Evolutionary conservation across 2,797 vertebrate species (phyloP).

Genomic region (Chloroceryle inda): DNA sequence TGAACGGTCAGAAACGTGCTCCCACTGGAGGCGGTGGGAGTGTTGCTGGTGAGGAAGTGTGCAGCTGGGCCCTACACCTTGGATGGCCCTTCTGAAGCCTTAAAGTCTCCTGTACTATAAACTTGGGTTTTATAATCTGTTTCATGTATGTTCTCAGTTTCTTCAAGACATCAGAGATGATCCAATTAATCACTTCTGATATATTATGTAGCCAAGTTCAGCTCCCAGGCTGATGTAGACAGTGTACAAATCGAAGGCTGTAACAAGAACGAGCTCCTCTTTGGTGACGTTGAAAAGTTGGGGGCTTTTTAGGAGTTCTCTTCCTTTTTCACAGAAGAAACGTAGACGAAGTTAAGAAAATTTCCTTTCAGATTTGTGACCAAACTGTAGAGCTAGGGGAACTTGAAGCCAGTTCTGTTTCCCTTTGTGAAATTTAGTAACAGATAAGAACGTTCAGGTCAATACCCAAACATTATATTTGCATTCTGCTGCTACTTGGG

Average conservation of each 20-base stretch:
- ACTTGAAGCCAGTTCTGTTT: not conserved
- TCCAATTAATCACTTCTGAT: not conserved
- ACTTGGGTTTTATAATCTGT: not conserved
- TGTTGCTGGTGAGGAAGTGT: not conserved
- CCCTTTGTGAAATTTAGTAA: not conserved
- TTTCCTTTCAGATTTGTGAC: not conserved
- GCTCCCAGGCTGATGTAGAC: not conserved
- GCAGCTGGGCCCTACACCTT: not conserved
- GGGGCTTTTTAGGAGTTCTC: not conserved
- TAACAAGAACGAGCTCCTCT: not conserved
- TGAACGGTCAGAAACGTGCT: not conserved
- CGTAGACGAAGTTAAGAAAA: not conserved
- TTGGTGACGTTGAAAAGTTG: not conserved
- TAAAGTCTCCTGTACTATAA: not conserved
- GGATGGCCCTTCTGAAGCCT: not conserved
- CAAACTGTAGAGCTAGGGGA: not conserved
- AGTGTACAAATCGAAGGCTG: not conserved
- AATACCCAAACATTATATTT: not conserved
- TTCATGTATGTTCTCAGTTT: not conserved
- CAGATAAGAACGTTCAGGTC: not conserved
- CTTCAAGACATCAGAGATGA: not conserved
- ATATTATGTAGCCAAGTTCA: not conserved
- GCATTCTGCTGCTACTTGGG: not conserved
- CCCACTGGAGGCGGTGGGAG: not conserved
- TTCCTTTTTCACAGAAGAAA: not conserved